Base-by-base conservation (phyloP, 2,888 invertebrate species). In the Monochamus alternatus region DNA sequence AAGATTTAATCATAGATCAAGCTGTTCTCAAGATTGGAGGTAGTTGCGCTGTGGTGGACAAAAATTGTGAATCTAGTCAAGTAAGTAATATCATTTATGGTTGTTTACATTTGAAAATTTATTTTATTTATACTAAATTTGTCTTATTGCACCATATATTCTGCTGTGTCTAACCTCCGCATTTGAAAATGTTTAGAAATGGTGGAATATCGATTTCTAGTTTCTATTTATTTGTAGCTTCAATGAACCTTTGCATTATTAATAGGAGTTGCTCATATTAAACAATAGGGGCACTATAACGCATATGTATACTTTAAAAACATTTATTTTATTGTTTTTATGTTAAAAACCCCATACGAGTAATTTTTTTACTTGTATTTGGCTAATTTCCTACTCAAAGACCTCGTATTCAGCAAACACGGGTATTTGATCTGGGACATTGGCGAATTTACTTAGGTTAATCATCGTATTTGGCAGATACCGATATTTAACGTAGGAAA, bases 21-120 rank as follows among this genome's bases (percentile, higher is more conserved):
- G 84, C 88, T 9, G 79, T 79, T 12, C 78, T 89, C 73, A 83
- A 77, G 63, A 80, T 87, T 38, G 84, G 84, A 44, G 84, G 83
- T 62, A 81, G 80, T 58, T 81, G 85, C 72, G 84, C 84, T 78
- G 84, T 85, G 63, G 74, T 79, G n/a, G 83, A 80, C 51, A 83
- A 76, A 66, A 86, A 86, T 81, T 82, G 81, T 77, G 80, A 85
- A 77, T 85, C 86, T 86, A 86, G 86, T 87, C 87, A 87, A 82
- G 88, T 88, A 82, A 85, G 86, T 78, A 30, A 30, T 9, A 31
- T 38, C 7, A 38, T 38, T 38, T 38, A 59, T 30, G 63, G 51
- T 22, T 22, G 22, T 22, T 22, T 22, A 22, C 22, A 22, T 22
- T 22, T 1, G 1, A 22, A 22, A 22, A 22, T 22, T 22, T 22